These are phyloP conservation scores for Myotis findleyi DNA, from an alignment of 2,797 vertebrate genomes.

Conservation along the genomic window DNA sequence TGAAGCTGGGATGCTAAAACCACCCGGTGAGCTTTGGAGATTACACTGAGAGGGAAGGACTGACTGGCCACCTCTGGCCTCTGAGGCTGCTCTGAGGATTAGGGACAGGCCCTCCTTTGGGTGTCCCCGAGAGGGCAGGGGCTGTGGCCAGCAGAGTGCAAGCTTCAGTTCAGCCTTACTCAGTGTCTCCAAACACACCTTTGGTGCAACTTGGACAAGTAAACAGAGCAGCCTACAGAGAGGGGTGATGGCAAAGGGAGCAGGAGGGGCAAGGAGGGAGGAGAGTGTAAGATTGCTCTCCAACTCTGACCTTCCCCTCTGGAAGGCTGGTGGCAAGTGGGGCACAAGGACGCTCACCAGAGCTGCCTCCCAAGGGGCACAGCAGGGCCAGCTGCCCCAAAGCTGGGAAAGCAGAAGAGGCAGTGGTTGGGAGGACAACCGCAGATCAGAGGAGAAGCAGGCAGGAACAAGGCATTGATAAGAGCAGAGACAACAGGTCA, in stretches of 20 bases:
- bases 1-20: background rate
- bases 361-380: background rate
- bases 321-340: background rate
- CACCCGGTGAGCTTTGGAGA: background rate
- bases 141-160: background rate
- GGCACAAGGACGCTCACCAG: too few relatives aligned
- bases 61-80: background rate
- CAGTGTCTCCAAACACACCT: fast-evolving
- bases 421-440: too few relatives aligned
- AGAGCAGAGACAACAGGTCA: background rate
- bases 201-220: background rate
- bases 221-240: background rate
- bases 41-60: background rate
- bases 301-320: background rate
- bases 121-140: fast-evolving
- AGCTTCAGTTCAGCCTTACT: background rate
- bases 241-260: background rate
- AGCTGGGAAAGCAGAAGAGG: background rate
- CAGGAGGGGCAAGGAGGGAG: background rate
- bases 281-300: background rate
- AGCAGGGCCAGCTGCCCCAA: background rate
- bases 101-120: background rate
- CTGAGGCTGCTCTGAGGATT: background rate
- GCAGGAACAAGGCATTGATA: background rate
- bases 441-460: background rate